Evolutionary conservation across 2,113 vertebrate genomes (phyloP), one percentile per base, ranked within the genome.

Genomic region (Tringa solitaria): DNA sequence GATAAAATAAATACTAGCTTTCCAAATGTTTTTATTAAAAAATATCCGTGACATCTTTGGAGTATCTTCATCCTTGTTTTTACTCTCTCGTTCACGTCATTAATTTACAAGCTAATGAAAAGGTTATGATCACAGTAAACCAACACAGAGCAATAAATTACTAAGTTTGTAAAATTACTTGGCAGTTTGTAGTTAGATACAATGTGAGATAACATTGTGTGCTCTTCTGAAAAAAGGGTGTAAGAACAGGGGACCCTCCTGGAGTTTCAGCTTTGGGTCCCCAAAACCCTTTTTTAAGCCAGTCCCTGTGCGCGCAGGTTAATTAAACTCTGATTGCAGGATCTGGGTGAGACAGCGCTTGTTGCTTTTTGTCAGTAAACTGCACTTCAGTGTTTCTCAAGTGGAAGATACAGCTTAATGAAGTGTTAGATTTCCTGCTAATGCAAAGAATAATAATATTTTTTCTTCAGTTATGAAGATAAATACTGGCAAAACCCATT

Each of bases 61-160:
- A 51, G 46, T 87, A 46, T 75, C 73, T 76, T 83, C 43, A 14
- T 50, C 69, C 35, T 45, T 8, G 15, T 16, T 12, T 90, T 56
- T 11, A 26, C 61, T 78, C 20, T 1, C 33, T 69, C 30, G 53
- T 82, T 73, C 80, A 6, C 45, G 4, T 92, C 7, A 6, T 43
- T 80, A 84, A 83, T 96, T 96, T 92, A 91, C 77, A 79, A 51
- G 50, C 89, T 94, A 88, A 39, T 67, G 86, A 94, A 96, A 94
- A 94, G 76, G 84, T 96, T 94, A 82, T 51, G 70, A 61, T 87
- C 65, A 63, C 88, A 84, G 59, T 72, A 91, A 89, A 93, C 20
- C 14, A 35, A 16, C 37, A 3, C 1, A 1, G 84, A 61, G 39
- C 92, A 14, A 65, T 77, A 72, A 84, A 90, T 96, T 53, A 28